Base-by-base conservation (phyloP, 2,113 vertebrate genomes). In the Stegastes partitus region DNA sequence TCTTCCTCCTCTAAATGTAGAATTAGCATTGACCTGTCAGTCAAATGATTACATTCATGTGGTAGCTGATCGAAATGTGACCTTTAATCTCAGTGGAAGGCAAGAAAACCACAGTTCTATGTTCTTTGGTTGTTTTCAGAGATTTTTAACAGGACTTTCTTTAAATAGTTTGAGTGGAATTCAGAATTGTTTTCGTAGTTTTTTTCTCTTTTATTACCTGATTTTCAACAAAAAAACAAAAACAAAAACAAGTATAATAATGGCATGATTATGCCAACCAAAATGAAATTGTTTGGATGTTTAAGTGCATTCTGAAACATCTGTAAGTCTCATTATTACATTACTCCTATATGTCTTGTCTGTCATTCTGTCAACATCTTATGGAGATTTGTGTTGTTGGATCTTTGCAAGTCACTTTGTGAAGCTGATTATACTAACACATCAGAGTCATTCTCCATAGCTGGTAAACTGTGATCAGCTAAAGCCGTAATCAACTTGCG, bases 401-500 rank as follows among this genome's bases (percentile, higher is more conserved):
- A 19, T 49, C 6, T 49, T 26, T 47, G 25, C 4, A 4, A 59
- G 75, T 68, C 56, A 64, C 42, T 76, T 72, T 64, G 56, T 37
- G 44, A 68, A 51, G 26, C 49, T 57, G 37, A 62, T 25, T 58
- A 59, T 67, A 19, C 57, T 8, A 23, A 26, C 11, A 18, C 63
- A 42, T 51, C 72, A 54, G 26, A 47, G 26, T 79, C 22, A n/a
- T 22, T 64, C 57, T 55, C 28, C 15, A 25, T 26, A 44, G 50
- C 53, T 61, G 61, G 70, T 49, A 31, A 81, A 76, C 75, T 68
- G 45, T 66, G 70, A 89, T 80, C 68, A 80, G 58, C 77, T 72
- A 16, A 7, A 61, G 53, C 64, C 75, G 63, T 76, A 74, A 85
- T 85, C 76, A 83, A 83, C 69, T 81, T 53, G 55, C n/a, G 64